Evolutionary conservation across 2,113 vertebrate genomes (phyloP), one percentile per base, ranked within the genome.

Genomic region (Apaloderma vittatum): DNA sequence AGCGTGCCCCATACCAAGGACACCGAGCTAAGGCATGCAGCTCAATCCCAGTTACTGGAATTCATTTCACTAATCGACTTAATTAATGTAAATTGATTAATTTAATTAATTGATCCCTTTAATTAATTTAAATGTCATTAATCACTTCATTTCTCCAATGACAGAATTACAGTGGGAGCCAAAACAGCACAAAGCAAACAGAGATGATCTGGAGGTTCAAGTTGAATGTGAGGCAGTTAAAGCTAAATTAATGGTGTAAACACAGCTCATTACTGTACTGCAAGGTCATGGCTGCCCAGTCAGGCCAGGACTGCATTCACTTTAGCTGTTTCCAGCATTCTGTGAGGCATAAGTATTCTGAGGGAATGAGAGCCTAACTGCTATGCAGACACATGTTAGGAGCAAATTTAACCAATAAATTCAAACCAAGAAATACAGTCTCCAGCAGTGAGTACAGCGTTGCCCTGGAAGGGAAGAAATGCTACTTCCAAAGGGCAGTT

Each of bases 51-150:
- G 59, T 58, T 74, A 85, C 51, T 46, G 65, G 51, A 94, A 94
- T 74, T 66, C 11, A 89, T 86, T 93, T 88, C 49, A 54, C 45
- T 86, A 86, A 88, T 88, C 0, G 2, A 70, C 21, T 73, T 88
- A 76, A 91, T 89, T 70, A 72, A 92, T 71, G 77, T 59, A 48
- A 90, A 92, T 92, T 3, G 7, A 96, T 93, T 93, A 74, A 90
- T 88, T 75, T 86, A 93, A 94, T 94, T 68, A 88, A 86, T 92
- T 86, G 43, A 91, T 94, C 73, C 17, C 23, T 97, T 91, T 34
- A 76, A 94, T 95, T 90, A 90, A 94, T 95, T 90, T 80, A 93
- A 91, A 92, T 92, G 15, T 40, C 72, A 88, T 97, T 93, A 94
- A 93, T 96, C 83, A 83, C 49, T 90, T 95, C 26, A 49, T 86